phyloP scores from a whole-genome alignment of 2,888 invertebrate species.

The Julus scandinavius region DNA sequence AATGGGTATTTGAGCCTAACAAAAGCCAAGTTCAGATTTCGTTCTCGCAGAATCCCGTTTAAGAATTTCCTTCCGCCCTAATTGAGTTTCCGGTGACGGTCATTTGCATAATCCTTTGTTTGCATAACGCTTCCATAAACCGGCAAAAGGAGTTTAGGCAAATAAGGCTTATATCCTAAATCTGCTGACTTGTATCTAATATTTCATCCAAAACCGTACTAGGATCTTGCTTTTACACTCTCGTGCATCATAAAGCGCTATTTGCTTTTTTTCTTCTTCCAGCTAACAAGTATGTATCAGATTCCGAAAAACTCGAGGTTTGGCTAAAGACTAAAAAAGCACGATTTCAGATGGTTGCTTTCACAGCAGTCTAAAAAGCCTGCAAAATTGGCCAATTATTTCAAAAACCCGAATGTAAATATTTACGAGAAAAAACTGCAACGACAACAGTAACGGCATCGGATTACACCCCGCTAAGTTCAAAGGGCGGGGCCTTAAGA shows the following conservation, averaged over 20 bases:
- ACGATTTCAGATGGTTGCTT: background rate
- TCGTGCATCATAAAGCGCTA: background rate
- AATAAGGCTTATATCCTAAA: background rate
- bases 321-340: background rate
- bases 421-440: slow-evolving; percentile 17
- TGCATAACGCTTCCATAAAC: background rate
- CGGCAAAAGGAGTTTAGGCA: background rate
- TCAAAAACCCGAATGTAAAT: background rate
- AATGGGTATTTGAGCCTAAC: background rate
- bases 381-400: slow-evolving; percentile 33
- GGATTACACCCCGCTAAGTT: slow-evolving; percentile 35
- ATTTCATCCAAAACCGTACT: background rate
- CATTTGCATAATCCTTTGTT: background rate
- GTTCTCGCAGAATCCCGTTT: background rate
- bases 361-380: slow-evolving; percentile 7
- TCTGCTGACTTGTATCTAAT: background rate
- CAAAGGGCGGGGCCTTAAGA: background rate
- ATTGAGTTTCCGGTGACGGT: background rate
- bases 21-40: background rate
- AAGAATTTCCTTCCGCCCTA: background rate
- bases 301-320: background rate
- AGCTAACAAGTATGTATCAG: slow-evolving; percentile 11
- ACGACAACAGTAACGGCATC: slow-evolving; percentile 19
- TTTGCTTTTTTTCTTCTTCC: background rate
- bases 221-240: background rate